Evolutionary conservation across 2,797 vertebrate species (phyloP).

Genomic region (Aulostomus chinensis): DNA sequence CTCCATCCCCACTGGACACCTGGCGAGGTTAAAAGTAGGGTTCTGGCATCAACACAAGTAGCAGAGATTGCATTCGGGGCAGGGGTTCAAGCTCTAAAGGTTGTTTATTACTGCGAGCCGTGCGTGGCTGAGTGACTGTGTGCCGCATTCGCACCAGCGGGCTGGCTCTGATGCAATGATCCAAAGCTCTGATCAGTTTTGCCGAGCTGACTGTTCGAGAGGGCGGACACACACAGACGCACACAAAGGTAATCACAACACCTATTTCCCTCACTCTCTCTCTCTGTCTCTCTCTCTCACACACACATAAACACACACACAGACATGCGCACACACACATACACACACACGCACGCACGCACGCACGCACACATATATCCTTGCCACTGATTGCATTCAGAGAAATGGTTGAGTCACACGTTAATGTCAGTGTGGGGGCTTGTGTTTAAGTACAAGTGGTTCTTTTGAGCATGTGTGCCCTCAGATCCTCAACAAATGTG

Average conservation of each 20-base stretch:
- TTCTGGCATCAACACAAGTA: slow-evolving; percentile 48
- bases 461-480: slow-evolving; percentile 32
- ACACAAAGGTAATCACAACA: slow-evolving; percentile 38
- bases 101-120: slow-evolving; percentile 49
- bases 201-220: slow-evolving; percentile 55
- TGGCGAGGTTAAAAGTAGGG: slow-evolving; percentile 30
- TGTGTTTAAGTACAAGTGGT: slow-evolving; percentile 30
- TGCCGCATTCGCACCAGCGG: slow-evolving; percentile 27
- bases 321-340: too few relatives aligned
- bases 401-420: slow-evolving; percentile 31
- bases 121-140: slow-evolving; percentile 49
- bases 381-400: slow-evolving; percentile 54
- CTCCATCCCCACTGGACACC: slow-evolving; percentile 44
- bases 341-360: too few relatives aligned
- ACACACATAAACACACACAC: too few relatives aligned
- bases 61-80: slow-evolving; percentile 61
- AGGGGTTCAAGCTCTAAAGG: slow-evolving; percentile 26
- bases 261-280: too few relatives aligned
- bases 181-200: slow-evolving; percentile 61
- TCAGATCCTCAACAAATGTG: slow-evolving; percentile 25
- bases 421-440: slow-evolving; percentile 6
- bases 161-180: slow-evolving; percentile 33
- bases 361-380: slow-evolving; percentile 11
- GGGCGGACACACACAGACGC: slow-evolving; percentile 36
- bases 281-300: too few relatives aligned